These are phyloP conservation scores for Poecilia picta DNA, from an alignment of 2,797 vertebrate species.

Conservation along the genomic window DNA sequence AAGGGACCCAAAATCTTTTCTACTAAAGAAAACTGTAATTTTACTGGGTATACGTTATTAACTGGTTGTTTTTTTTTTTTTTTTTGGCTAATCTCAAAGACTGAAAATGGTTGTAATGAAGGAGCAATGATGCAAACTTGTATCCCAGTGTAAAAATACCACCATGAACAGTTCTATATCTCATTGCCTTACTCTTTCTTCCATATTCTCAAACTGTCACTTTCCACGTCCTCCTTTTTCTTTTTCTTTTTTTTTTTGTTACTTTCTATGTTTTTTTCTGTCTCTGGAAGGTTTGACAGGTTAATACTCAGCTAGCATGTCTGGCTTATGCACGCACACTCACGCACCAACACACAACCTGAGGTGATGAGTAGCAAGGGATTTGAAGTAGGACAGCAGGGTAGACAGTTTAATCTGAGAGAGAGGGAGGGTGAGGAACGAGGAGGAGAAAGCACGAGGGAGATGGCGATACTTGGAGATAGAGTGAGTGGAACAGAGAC, in stretches of 20 bases:
- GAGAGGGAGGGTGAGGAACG: constrained; percentile 35
- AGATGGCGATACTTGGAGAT: constrained; percentile 45
- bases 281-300: constrained; percentile 70
- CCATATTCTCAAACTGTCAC: constrained; percentile 2
- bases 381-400: constrained; percentile 70
- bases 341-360: constrained; percentile 42
- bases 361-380: constrained; percentile 67
- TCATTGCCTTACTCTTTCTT: constrained; percentile 23
- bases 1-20: not conserved
- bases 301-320: constrained; percentile 73
- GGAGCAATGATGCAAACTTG: not conserved
- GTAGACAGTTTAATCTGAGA: constrained; percentile 76
- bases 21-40: not conserved
- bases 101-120: not conserved
- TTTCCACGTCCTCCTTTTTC: not conserved
- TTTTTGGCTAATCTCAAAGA: not conserved
- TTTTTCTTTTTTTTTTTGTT: constrained; percentile 9
- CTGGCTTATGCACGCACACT: constrained; percentile 42
- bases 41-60: not conserved
- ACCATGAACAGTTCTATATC: not conserved
- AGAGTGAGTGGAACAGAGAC: constrained; percentile 37
- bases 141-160: not conserved
- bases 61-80: not conserved
- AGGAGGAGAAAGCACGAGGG: constrained; percentile 26
- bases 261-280: constrained; percentile 5